Conservation (phyloP, 1,140 invertebrate genomes). For the Galendromus occidentalis region DNA sequence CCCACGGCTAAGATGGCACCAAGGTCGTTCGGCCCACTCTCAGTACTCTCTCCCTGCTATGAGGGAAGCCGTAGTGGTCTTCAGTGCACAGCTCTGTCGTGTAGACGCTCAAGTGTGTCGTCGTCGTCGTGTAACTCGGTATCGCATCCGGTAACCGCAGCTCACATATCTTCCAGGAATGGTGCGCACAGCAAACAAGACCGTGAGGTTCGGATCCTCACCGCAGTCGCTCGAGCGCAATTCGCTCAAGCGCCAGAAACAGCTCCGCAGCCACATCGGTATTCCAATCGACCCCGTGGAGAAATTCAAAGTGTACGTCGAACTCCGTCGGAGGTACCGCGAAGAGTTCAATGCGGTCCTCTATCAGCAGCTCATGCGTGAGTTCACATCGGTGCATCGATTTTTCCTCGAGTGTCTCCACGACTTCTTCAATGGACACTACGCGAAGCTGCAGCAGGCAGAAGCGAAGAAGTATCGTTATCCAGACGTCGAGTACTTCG, state of each 20-base stretch:
- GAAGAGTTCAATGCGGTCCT: slow-evolving; percentile 9
- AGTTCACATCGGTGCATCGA: not conserved
- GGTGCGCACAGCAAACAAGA: slow-evolving; percentile 1
- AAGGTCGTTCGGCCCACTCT: too few species aligned
- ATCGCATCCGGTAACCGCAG: too few species aligned
- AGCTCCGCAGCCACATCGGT: not conserved
- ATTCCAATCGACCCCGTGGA: not conserved
- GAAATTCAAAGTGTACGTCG: slow-evolving; percentile 9
- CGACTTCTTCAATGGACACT: slow-evolving; percentile 1
- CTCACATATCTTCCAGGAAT: not conserved
- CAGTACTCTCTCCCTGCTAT: too few species aligned
- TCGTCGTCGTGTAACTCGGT: too few species aligned
- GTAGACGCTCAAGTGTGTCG: too few species aligned
- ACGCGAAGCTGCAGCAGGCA: not conserved
- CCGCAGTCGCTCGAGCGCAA: not conserved
- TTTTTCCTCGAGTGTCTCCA: slow-evolving; percentile 8
- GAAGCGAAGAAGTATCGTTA: slow-evolving; percentile 4
- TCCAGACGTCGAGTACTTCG: not conserved
- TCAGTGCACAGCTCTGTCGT: too few species aligned
- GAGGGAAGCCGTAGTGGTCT: too few species aligned
- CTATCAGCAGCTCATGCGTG: slow-evolving; percentile 2
- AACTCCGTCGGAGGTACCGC: slow-evolving; percentile 8
- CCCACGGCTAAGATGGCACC: too few species aligned
- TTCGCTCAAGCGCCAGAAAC: slow-evolving; percentile 4
- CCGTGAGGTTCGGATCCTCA: not conserved